Percentiles rank a stretch among this genome's conserved stretches.
These are phyloP conservation scores for Channa argus DNA, from an alignment of 2,113 vertebrate genomes.

Conservation along the genomic window DNA sequence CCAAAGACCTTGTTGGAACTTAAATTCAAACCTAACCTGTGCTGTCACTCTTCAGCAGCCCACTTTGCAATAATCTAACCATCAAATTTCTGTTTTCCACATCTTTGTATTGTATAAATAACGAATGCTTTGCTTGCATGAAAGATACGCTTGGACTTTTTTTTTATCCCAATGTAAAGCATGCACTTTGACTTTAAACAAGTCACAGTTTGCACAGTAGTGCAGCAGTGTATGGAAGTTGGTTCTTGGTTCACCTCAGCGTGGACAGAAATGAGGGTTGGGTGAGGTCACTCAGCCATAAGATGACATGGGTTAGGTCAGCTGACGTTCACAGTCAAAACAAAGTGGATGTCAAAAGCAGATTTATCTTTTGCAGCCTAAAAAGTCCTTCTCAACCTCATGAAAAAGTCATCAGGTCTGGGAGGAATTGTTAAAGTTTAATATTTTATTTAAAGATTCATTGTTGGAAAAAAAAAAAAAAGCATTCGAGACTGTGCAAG, in stretches of 20 bases:
- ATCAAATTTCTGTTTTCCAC: constrained; percentile 23
- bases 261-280: no score
- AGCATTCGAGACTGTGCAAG: constrained; percentile 19
- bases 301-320: neutral
- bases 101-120: constrained; percentile 54
- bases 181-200: neutral
- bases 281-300: no score
- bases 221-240: no score
- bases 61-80: constrained; percentile 18
- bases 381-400: constrained; percentile 64
- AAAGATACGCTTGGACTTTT: constrained; percentile 14
- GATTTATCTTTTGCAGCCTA: constrained; percentile 59
- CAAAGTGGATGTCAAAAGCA: constrained; percentile 33
- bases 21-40: neutral
- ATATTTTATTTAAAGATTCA: constrained; percentile 75
- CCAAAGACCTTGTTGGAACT: constrained; percentile 32
- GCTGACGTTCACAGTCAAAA: neutral
- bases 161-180: neutral
- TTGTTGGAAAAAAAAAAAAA: constrained; percentile 58
- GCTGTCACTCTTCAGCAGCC: constrained; percentile 11
- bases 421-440: constrained; percentile 68
- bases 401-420: constrained; percentile 76
- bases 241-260: neutral
- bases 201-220: no score
- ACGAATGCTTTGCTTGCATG: constrained; percentile 41